These are phyloP conservation scores for Uromys caudimaculatus DNA, from an alignment of 2,797 vertebrate genomes.

Conservation along the genomic window DNA sequence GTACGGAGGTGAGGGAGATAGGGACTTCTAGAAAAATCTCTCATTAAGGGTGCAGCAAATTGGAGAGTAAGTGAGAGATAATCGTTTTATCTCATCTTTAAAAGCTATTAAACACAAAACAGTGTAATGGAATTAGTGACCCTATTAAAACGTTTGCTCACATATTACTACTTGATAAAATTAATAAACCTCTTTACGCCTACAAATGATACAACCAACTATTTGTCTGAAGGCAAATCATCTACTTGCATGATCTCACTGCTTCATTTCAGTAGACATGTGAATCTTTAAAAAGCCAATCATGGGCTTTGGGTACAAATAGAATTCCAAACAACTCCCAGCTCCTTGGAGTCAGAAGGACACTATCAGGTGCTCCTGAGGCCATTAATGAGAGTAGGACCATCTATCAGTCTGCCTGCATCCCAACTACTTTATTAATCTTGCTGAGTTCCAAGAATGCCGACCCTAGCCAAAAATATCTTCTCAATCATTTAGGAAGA, in stretches of 20 bases:
- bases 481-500: background rate
- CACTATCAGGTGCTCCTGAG: background rate
- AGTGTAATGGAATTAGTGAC: conserved; percentile 71
- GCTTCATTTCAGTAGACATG: conserved; percentile 16
- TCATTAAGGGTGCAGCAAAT: conserved; percentile 66
- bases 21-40: conserved; percentile 61
- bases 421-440: background rate
- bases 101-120: conserved; percentile 74
- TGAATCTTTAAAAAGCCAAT: conserved; percentile 17
- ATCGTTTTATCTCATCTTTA: conserved; percentile 76
- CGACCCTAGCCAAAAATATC: conserved; percentile 12
- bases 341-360: background rate
- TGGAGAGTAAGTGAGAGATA: conserved; percentile 60
- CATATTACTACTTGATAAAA: conserved; percentile 76
- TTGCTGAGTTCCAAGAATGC: background rate
- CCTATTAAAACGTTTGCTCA: conserved; percentile 79
- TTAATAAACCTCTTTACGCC: conserved; percentile 75
- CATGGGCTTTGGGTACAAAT: background rate
- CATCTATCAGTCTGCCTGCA: background rate
- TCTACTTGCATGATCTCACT: background rate
- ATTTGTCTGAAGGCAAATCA: conserved; percentile 66
- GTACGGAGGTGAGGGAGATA: background rate
- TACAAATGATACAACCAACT: conserved; percentile 62
- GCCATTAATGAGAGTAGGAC: background rate
- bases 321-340: background rate